A percentile compares a stretch with the other conserved stretches of the same genome.
Evolutionary conservation across 2,888 invertebrate species (phyloP).

Genomic region (Aradus depressus): DNA sequence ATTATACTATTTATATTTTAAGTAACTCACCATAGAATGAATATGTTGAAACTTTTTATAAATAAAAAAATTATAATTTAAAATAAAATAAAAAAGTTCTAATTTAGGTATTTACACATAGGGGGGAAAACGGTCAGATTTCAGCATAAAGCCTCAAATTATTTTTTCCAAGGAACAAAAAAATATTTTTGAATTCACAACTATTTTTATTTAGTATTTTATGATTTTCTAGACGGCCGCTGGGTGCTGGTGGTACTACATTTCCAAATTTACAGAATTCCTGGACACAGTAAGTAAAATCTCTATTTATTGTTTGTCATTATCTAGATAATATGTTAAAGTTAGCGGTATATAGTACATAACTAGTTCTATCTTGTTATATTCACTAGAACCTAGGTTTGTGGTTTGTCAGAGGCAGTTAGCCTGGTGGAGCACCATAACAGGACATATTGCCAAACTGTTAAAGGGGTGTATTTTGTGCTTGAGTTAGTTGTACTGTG

Average conservation of each 20-base stretch:
- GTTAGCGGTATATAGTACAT: background rate
- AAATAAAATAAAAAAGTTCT: background rate
- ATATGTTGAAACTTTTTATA: no score
- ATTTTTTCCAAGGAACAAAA: no score
- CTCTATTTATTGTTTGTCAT: background rate
- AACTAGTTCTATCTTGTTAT: background rate
- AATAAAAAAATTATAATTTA: background rate
- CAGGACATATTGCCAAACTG: no score
- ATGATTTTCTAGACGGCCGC: slow-evolving; percentile 58
- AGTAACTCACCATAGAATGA: no score
- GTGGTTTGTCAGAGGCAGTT: background rate
- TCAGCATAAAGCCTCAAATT: no score
- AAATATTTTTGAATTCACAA: background rate
- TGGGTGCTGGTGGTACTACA: slow-evolving; percentile 89
- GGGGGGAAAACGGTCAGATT: no score
- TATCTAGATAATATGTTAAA: background rate
- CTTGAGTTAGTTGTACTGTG: no score
- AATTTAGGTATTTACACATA: no score
- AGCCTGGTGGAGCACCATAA: background rate
- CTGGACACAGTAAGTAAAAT: slow-evolving; percentile 61
- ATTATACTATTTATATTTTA: slow-evolving; percentile 1
- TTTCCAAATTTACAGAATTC: slow-evolving; percentile 90
- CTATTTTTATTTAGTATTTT: slow-evolving; percentile 3
- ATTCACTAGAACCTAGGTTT: background rate
- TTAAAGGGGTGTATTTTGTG: no score